Evolutionary conservation across 2,888 invertebrate genomes (phyloP), one percentile per base, ranked within the genome.

Genomic region (Germaria angustata): DNA sequence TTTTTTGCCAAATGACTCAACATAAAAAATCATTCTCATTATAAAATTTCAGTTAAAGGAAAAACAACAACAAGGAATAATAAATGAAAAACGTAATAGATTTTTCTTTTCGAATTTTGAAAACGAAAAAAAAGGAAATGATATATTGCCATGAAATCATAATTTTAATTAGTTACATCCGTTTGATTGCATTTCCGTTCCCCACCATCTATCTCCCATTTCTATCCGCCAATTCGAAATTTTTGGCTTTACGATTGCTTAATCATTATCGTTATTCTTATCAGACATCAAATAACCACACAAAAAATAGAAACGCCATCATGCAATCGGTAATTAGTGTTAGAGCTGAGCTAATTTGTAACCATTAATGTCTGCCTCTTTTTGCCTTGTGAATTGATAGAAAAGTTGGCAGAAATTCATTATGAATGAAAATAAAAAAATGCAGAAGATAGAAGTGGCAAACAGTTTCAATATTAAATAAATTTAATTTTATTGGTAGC

Each of bases 111-210:
- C 24, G 13, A 13, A n/a, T 51, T 66, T 63, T 24, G 7, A 13
- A 32, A 51, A 75, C 9, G 6, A 17, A 24, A n/a, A 36, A 9
- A 20, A 59, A 59, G 79, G 66, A 82, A 76, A 79, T 79, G 28
- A 75, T 53, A 71, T 75, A 63, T 68, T 79, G 75, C 78, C 68
- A 75, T 75, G 75, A 57, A 82, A 79, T 82, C 75, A 82, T 79
- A 78, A 78, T 75, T 82, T 59, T 82, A 82, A 82, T 82, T 75
- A 82, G 63, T 71, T 66, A 44, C 75, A 79, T 79, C 75, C 79
- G 57, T 66, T 76, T 66, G 75, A 79, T 76, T 79, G 82, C 82
- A 79, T 66, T 76, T 82, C 75, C 75, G 72, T 39, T 66, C 9
- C 41, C 24, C 55, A 44, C 17, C 39, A n/a, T 13, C 53, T 8